Percentiles rank a stretch among this genome's conserved stretches.
Conservation (phyloP, 2,888 invertebrate species). For the Eulithis testata region DNA sequence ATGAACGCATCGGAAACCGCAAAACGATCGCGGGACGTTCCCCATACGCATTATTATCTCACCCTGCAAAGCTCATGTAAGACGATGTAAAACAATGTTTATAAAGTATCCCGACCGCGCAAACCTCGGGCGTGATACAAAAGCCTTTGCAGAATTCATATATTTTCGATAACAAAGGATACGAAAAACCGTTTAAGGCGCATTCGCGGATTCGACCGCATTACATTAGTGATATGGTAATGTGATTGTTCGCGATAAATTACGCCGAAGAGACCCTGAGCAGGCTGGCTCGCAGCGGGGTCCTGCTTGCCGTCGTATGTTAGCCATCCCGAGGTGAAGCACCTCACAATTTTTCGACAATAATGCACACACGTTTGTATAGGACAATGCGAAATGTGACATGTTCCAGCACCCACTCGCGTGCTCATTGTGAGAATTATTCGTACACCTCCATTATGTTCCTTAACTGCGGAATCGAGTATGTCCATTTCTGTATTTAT, state of each 20-base stretch:
- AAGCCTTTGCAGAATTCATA: conserved; percentile 76
- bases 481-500: conserved; percentile 39
- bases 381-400: conserved; percentile 49
- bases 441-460: conserved; percentile 44
- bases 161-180: conserved; percentile 79
- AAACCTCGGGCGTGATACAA: conserved; percentile 67
- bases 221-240: conserved; percentile 83
- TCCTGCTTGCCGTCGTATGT: conserved; percentile 59
- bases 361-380: conserved; percentile 58
- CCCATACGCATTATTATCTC: conserved; percentile 47
- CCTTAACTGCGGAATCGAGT: conserved; percentile 39
- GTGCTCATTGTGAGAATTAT: conserved; percentile 41
- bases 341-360: conserved; percentile 71
- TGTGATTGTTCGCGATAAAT: conserved; percentile 82
- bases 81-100: conserved; percentile 70
- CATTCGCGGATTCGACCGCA: conserved; percentile 75
- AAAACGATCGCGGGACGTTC: conserved; percentile 52
- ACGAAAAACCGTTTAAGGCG: conserved; percentile 80
- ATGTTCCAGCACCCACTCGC: conserved; percentile 45
- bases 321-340: conserved; percentile 65
- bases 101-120: conserved; percentile 58
- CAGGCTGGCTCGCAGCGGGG: conserved; percentile 71
- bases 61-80: conserved; percentile 61
- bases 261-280: conserved; percentile 66
- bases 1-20: conserved; percentile 43